phyloP scores from a whole-genome alignment of 2,888 invertebrate species.

The Dromius quadrimaculatus region DNA sequence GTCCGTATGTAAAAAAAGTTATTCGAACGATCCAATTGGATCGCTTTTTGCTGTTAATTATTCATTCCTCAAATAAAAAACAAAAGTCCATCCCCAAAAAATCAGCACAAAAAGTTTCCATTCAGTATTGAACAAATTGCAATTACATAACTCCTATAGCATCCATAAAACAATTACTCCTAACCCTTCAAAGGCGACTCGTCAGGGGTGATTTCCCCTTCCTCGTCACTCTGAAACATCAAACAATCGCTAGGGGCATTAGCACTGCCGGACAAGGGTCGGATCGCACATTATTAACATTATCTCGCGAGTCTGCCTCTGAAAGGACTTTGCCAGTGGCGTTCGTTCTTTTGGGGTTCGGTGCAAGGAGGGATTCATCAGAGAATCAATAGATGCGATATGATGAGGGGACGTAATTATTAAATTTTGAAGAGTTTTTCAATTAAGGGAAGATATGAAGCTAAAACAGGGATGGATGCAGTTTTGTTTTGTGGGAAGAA shows the following conservation, averaged over 20 bases:
- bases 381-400: conserved; percentile 24
- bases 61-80: too few species aligned
- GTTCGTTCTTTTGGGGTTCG: conserved; percentile 1
- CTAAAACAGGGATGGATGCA: background rate
- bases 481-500: conserved; percentile 5
- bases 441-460: background rate
- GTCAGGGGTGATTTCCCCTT: background rate
- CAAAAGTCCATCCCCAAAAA: background rate
- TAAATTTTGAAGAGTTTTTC: background rate
- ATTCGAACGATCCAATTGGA: too few species aligned
- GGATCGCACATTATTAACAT: conserved; percentile 34
- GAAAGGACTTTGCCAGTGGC: conserved; percentile 26
- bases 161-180: conserved; percentile 38
- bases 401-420: background rate
- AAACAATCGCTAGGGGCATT: conserved; percentile 33
- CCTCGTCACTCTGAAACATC: conserved; percentile 23
- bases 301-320: conserved; percentile 30
- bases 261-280: conserved; percentile 3
- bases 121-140: background rate
- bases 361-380: background rate
- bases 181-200: conserved; percentile 24
- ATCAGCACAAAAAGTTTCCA: background rate
- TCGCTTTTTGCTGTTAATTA: too few species aligned
- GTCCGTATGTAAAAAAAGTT: too few species aligned
- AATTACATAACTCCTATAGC: conserved; percentile 16